Base-by-base conservation (phyloP, 2,888 invertebrate genomes). In the Idaea dimidiata region DNA sequence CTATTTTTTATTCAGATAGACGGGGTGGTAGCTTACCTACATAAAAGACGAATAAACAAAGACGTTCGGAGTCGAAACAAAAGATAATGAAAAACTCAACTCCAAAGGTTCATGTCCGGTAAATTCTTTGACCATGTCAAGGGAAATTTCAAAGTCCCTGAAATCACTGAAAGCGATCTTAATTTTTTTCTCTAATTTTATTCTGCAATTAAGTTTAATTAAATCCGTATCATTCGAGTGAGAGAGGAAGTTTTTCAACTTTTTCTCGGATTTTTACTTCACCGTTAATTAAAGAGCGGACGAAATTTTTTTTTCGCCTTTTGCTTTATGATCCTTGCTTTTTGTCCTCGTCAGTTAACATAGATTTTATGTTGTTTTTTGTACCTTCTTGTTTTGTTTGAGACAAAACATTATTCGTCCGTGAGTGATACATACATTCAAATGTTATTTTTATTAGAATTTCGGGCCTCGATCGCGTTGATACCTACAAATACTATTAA, bases 211-310 rank as follows among this genome's bases (percentile, higher is more conserved):
- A 67, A 68, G 64, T 72, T 86, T 81, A 82, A 86, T 86, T 83
- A 84, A 85, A 84, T 76, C 77, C 76, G 74, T 77, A 81, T 81
- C 80, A 77, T 75, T 79, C 74, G 70, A 63, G 63, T 67, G 68
- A 62, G 67, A 66, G 70, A 61, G 68, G 72, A 75, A 71, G 73
- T 76, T 68, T 24, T 59, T n/a, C 63, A 70, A 74, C 72, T 77
- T 76, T 75, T 72, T 70, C 66, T 69, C 65, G 65, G 62, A 72
- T 75, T 78, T 24, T 43, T 74, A 66, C 63, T 70, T 65, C 63
- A 59, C 66, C 66, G 72, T 74, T 81, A 82, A 82, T 82, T 81
- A 81, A 79, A 80, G 73, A 69, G 58, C 65, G 76, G 65, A 70
- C 71, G 70, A 70, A 66, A 72, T 74, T 59, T 59, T 66, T 73